Base-by-base conservation (phyloP, 2,113 vertebrate species). In the Sitta europaea region DNA sequence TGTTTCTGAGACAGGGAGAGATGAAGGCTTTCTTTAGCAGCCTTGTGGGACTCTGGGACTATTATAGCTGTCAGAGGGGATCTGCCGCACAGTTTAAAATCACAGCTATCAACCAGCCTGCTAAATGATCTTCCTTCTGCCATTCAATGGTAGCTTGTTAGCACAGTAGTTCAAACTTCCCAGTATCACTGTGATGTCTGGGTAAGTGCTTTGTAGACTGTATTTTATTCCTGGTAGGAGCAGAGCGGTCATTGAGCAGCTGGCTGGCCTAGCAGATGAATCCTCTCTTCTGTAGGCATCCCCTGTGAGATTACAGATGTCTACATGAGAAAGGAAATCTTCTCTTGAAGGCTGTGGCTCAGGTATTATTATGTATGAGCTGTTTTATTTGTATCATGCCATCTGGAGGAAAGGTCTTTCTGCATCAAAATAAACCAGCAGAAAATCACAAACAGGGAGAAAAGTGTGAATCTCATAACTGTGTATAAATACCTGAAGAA, bases 1-100 rank as follows among this genome's bases (percentile, higher is more conserved):
- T 57, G 16, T 36, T 90, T 78, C 80, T 72, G 53, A 85, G 40
- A 35, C 8, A 50, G 23, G 55, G 28, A 66, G 42, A 83, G 47
- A 78, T 72, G 40, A 80, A 91, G 29, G 20, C 42, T 77, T 54
- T 5, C 33, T 87, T 66, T 62, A 84, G 58, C 16, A 84, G 38
- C 28, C 47, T 51, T 59, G 15, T 80, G 68, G 29, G 47, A 66
- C 23, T 80, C 47, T 50, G 28, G 54, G 47, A 40, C 59, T 91
- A 38, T 71, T 81, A 77, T 2, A 84, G 11, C 18, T 80, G 55
- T 35, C 58, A 81, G 63, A 71, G 9, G 12, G 11, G 38, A 84
- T 77, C 84, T 86, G 72, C 59, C 73, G 91, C 63, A 76, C 21
- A 43, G 70, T 91, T 88, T 91, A 73, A 94, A 83, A 70, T 66